Evolutionary conservation across 2,888 invertebrate species (phyloP).

Genomic region (Drepana falcataria): DNA sequence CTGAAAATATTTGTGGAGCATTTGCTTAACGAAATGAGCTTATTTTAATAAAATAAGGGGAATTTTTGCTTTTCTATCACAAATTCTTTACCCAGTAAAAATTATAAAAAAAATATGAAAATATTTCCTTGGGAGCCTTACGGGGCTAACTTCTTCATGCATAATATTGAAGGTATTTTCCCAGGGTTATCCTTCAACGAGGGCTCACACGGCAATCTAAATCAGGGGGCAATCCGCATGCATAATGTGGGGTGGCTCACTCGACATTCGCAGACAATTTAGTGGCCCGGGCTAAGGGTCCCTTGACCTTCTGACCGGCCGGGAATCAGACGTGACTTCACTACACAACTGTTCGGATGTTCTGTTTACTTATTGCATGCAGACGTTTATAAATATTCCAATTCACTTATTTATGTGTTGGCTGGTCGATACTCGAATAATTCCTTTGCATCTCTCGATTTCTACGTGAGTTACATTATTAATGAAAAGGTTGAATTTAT

Average conservation of each 20-base stretch:
- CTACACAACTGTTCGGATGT: slow-evolving; percentile 17
- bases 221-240: slow-evolving; percentile 34
- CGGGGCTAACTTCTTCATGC: neutral
- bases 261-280: slow-evolving; percentile 44
- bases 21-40: neutral
- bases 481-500: neutral
- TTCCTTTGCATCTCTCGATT: neutral
- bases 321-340: slow-evolving; percentile 49
- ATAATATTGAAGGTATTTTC: slow-evolving; percentile 4
- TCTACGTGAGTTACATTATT: neutral
- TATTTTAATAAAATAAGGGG: neutral
- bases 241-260: slow-evolving; percentile 27
- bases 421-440: neutral
- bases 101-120: neutral
- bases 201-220: slow-evolving; percentile 25
- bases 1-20: neutral
- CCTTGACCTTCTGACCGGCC: slow-evolving; percentile 41
- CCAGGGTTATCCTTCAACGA: slow-evolving; percentile 13
- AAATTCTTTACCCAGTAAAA: neutral
- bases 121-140: neutral
- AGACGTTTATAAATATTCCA: slow-evolving; percentile 8
- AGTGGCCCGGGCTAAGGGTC: slow-evolving; percentile 36
- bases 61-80: neutral
- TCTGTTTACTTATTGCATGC: slow-evolving; percentile 4
- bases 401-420: neutral